Evolutionary conservation across 2,113 vertebrate species (phyloP), one percentile per base, ranked within the genome.

Genomic region (Montifringilla adamsi): DNA sequence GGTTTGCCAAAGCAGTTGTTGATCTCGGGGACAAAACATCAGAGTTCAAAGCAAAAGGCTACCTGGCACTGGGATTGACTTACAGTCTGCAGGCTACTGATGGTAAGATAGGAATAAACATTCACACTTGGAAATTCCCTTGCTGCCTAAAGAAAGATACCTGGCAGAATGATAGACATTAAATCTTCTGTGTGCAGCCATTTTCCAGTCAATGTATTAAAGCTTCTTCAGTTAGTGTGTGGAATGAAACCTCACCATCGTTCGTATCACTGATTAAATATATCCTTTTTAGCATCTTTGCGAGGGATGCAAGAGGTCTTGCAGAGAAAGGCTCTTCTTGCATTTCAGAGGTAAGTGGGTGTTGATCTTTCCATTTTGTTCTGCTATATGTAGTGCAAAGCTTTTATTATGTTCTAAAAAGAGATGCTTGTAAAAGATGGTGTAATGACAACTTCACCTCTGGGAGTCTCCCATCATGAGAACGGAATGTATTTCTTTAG

Each of bases 61-160:
- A 98, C 97, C 96, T 99, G 89, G 99, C 99, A 14, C 97, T 99
- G 44, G 99, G 99, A 87, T 97, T 99, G 76, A 98, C 99, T 21
- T 99, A 99, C 96, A 99, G 99, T 95, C 98, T 99, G 50, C 99
- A 99, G 95, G 99, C 99, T 88, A 99, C 99, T n/a, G 99, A 99
- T 44, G 99, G 99, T 99, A 97, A 98, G 98, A 93, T 41, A 52
- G 70, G 49, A 91, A 37, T 75, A 78, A 74, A 58, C 23, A 44
- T 47, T 82, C 46, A 28, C 16, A 4, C 86, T 69, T 53, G 39
- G 55, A 80, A 94, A 77, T 86, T 73, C 75, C 18, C 20, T 10
- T 73, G 19, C 91, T 92, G 46, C 39, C 41, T 90, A 52, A 43
- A 67, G 60, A 83, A 62, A 44, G 50, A 23, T 77, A 80, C 21